Percentiles rank a stretch among this genome's conserved stretches.
These are phyloP conservation scores for Petrolisthes manimaculis DNA, from an alignment of 2,888 invertebrate species.

Conservation along the genomic window DNA sequence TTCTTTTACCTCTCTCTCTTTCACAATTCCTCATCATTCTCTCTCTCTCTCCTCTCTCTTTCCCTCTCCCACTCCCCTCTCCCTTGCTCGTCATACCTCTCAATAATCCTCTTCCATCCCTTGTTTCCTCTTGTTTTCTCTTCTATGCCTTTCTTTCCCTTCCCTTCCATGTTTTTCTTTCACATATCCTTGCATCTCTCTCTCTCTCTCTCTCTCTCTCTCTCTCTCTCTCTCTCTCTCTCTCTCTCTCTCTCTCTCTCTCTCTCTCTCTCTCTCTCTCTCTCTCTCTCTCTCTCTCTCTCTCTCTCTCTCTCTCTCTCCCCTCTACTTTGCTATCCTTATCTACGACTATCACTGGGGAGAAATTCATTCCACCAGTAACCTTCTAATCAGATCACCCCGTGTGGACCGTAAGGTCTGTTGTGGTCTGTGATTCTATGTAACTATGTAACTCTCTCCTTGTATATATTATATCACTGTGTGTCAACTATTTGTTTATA, in stretches of 20 bases:
- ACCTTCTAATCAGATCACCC: no score
- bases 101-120: background rate
- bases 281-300: conserved; percentile 2
- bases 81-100: background rate
- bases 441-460: background rate
- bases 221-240: background rate
- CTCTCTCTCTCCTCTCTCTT: background rate
- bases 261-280: background rate
- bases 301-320: background rate
- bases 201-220: background rate
- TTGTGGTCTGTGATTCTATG: no score
- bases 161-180: no score
- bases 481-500: no score
- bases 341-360: no score
- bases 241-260: background rate
- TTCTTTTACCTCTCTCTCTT: background rate
- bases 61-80: conserved; percentile 6
- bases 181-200: no score
- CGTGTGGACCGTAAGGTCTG: no score
- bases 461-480: background rate
- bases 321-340: no score
- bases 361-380: no score
- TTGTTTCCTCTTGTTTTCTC: no score
- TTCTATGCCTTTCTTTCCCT: no score
- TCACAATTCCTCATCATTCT: no score